Conservation (phyloP, 2,797 vertebrate species). For the Adrianichthys oophorus region DNA sequence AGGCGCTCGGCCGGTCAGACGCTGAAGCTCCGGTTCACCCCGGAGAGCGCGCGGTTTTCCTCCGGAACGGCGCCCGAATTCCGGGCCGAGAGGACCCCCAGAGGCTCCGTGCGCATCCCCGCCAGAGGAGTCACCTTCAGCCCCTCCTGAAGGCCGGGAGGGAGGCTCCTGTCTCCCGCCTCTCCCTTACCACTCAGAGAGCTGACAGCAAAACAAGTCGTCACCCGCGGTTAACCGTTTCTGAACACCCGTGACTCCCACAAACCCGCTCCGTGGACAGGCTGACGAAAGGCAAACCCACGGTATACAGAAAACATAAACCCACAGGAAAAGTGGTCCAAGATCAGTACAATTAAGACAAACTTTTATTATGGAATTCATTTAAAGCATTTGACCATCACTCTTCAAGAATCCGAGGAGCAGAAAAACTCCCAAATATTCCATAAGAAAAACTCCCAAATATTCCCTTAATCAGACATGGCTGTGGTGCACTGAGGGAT, state of each 20-base stretch:
- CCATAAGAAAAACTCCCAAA: too few relatives aligned
- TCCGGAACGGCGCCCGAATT: constrained; percentile 38
- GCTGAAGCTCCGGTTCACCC: background rate
- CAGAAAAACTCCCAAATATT: too few relatives aligned
- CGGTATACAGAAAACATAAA: too few relatives aligned
- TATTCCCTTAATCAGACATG: too few relatives aligned
- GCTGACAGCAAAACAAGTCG: constrained; percentile 50
- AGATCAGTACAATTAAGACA: too few relatives aligned
- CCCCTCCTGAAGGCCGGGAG: constrained; percentile 70
- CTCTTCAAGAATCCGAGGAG: too few relatives aligned
- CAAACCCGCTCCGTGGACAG: background rate
- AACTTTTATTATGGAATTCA: too few relatives aligned
- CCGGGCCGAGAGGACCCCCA: constrained; percentile 35
- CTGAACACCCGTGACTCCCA: background rate
- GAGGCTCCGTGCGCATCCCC: constrained; percentile 75
- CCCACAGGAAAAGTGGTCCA: too few relatives aligned
- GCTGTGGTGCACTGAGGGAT: too few relatives aligned
- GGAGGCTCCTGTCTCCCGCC: constrained; percentile 58
- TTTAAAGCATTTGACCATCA: too few relatives aligned
- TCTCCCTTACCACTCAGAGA: constrained; percentile 46
- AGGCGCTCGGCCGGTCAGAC: background rate
- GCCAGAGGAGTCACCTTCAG: constrained; percentile 80
- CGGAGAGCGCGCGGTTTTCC: constrained; percentile 36
- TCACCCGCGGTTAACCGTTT: constrained; percentile 56
- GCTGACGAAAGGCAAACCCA: too few relatives aligned